Base-by-base conservation (phyloP, 2,888 invertebrate species). In the Nemotelus nigrinus region DNA sequence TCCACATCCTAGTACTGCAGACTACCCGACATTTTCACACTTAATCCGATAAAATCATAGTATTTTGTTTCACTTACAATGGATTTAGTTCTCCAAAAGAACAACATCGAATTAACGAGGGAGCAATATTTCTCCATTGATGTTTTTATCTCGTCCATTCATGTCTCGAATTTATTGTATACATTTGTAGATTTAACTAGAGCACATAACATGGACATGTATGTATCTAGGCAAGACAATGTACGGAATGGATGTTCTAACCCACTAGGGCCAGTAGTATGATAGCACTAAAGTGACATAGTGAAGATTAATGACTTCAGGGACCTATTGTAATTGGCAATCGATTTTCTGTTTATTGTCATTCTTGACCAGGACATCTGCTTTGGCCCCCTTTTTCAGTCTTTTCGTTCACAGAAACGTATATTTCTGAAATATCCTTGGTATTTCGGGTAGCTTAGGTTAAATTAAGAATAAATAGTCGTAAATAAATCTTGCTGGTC, bases 251-350 rank as follows among this genome's bases (percentile, higher is more conserved):
- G 57, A 77, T 74, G 77, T 65, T 64, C 72, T 25, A 25, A 25
- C 25, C 25, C 25, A 25, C 25, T 25, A 25, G 25, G 25, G 25
- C 25, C 25, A 25, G 25, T 25, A 25, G 0, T 25, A 25, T 25
- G 25, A 25, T 25, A 78, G 68, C 60, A 70, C 71, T 64, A 76
- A 76, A 76, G 70, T 70, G 74, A 74, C 74, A 72, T 74, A 72
- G 77, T 74, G 67, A 77, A 79, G 79, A 79, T 79, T 79, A 79
- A 79, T 79, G 79, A 74, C 77, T 77, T 77, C 70, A 65, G 77
- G 77, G 79, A 77, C 74, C 79, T 70, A 77, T 79, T 79, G 79
- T 79, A 79, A 79, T 79, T 79, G 79, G 77, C 74, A 74, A 79
- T 79, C 79, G 79, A 79, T 79, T 79, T 78, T 72, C 45, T 72